Conservation (phyloP, 2,888 invertebrate species). For the Drosophila koepferae region DNA sequence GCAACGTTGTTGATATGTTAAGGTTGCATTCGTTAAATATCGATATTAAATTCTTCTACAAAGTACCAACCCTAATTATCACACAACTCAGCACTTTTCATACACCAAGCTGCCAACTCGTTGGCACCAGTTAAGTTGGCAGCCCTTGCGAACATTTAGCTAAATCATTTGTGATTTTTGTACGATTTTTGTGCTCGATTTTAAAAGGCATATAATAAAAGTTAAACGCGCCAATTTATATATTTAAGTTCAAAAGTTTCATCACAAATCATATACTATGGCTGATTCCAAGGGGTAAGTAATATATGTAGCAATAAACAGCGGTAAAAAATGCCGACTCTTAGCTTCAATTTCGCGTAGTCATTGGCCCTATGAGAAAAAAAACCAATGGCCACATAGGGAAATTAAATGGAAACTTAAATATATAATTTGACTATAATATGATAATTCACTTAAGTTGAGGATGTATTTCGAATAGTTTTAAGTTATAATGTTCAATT, state of each 20-base stretch:
- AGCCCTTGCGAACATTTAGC: constrained; percentile 45
- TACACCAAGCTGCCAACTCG: constrained; percentile 41
- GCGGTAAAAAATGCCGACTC: constrained; percentile 72
- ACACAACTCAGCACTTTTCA: constrained; percentile 66
- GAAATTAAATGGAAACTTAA: constrained; percentile 35
- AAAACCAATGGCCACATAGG: constrained; percentile 67
- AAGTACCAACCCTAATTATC: constrained; percentile 52
- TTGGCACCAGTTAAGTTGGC: constrained; percentile 47
- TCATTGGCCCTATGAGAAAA: constrained; percentile 68
- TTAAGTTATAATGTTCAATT: background rate
- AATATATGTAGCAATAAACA: constrained; percentile 26
- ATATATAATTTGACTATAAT: constrained; percentile 2
- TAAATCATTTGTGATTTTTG: constrained; percentile 65
- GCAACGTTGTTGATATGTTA: constrained; percentile 9
- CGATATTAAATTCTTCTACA: constrained; percentile 20
- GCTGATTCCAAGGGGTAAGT: constrained; percentile 85
- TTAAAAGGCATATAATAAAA: constrained; percentile 37
- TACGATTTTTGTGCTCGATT: constrained; percentile 56
- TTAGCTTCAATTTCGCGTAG: constrained; percentile 81
- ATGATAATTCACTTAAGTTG: background rate
- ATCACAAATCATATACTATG: constrained; percentile 72
- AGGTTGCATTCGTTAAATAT: constrained; percentile 23
- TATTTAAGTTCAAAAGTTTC: constrained; percentile 69
- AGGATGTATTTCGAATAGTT: background rate
- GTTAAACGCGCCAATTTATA: constrained; percentile 46